Evolutionary conservation across 2,888 invertebrate genomes (phyloP).

Genomic region (Dynastes maya): DNA sequence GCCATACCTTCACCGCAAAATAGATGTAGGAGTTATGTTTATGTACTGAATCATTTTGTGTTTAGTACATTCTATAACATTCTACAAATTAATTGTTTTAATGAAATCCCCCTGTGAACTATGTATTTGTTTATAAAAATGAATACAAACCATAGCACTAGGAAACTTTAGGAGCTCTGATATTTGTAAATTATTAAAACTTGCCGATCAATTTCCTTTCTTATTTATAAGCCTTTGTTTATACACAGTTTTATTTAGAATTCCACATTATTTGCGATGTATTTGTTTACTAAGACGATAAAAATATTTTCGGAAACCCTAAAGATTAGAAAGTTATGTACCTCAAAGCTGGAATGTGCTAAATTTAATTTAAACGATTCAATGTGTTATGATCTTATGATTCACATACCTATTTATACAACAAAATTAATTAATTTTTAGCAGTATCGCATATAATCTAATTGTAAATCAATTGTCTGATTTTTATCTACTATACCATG

Average conservation of each 20-base stretch:
- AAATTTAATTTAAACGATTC: slow-evolving; percentile 10
- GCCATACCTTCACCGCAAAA: too few species aligned
- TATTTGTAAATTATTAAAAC: background rate
- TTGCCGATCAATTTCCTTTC: background rate
- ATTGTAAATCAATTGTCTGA: background rate
- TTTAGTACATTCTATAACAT: too few species aligned
- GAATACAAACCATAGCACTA: too few species aligned
- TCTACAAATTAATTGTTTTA: too few species aligned
- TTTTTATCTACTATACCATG: background rate
- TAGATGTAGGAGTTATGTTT: too few species aligned
- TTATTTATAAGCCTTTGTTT: slow-evolving; percentile 1
- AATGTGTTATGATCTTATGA: slow-evolving; percentile 18
- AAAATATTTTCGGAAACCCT: background rate
- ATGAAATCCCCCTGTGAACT: too few species aligned
- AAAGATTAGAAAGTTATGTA: slow-evolving; percentile 4
- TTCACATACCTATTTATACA: slow-evolving; percentile 5
- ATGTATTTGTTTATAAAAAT: too few species aligned
- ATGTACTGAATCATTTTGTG: too few species aligned
- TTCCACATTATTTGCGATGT: background rate
- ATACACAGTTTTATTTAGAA: background rate
- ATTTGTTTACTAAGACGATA: slow-evolving; percentile 3
- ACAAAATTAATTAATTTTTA: background rate
- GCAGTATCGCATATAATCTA: background rate
- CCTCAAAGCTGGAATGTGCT: background rate
- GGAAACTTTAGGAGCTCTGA: background rate